A percentile compares a stretch with the other conserved stretches of the same genome.
Evolutionary conservation across 2,888 invertebrate species (phyloP).

Genomic region (Drosophila sordidula): DNA sequence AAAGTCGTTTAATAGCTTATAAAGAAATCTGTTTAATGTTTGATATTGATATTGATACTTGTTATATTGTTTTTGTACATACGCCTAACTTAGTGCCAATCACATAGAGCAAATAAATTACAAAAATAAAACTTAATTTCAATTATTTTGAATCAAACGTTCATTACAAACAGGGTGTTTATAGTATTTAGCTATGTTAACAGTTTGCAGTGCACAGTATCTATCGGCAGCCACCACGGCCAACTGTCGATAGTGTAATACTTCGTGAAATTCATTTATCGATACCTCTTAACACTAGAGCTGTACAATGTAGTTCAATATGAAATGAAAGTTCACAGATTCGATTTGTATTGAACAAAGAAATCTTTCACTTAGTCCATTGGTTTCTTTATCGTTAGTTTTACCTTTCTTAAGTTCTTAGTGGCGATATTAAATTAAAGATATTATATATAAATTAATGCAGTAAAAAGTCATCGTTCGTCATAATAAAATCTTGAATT

Average conservation of each 20-base stretch:
- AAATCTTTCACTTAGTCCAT: no score
- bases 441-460: no score
- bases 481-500: no score
- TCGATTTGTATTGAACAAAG: no score
- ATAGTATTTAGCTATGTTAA: not conserved
- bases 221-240: conserved; percentile 7
- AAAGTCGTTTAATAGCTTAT: conserved; percentile 54
- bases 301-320: not conserved
- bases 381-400: no score
- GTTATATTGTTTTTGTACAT: conserved; percentile 70
- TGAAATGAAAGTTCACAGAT: no score
- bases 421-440: no score
- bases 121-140: not conserved
- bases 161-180: not conserved
- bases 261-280: conserved; percentile 2
- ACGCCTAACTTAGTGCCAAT: conserved; percentile 60
- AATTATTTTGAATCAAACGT: not conserved
- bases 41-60: conserved; percentile 59
- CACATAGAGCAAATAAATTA: conserved; percentile 62
- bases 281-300: conserved; percentile 3
- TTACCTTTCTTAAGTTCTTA: no score
- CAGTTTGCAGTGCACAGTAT: not conserved
- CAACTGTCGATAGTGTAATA: conserved; percentile 1
- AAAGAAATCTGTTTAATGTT: conserved; percentile 57
- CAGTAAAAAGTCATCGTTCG: no score